These are phyloP conservation scores for Saccopteryx bilineata DNA, from an alignment of 2,113 vertebrate species.

Conservation along the genomic window DNA sequence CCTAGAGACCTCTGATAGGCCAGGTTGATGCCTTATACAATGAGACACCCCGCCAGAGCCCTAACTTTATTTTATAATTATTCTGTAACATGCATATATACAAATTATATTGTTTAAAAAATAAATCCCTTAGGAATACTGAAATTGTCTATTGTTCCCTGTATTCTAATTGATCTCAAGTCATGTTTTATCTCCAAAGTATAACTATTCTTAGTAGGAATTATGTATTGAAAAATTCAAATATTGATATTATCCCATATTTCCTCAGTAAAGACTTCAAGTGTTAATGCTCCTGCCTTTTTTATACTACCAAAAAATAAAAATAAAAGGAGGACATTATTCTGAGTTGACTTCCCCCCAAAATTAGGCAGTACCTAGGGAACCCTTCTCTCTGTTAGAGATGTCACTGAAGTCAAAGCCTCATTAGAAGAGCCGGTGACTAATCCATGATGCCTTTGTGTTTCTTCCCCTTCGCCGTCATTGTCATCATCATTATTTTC, in stretches of 20 bases:
- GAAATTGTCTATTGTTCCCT: not conserved
- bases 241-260: not conserved
- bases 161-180: not conserved
- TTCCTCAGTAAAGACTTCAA: not conserved
- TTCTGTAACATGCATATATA: not conserved
- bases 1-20: too few species aligned
- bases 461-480: not conserved
- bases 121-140: not conserved
- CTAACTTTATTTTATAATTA: conserved; percentile 22
- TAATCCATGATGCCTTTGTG: not conserved
- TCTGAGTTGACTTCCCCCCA: not conserved
- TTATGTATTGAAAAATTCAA: not conserved
- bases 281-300: not conserved
- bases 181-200: not conserved
- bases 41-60: too few species aligned
- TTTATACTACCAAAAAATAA: not conserved
- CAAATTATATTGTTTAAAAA: not conserved
- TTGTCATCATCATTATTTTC: not conserved
- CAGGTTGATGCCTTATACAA: too few species aligned
- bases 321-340: not conserved
- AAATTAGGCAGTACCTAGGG: not conserved
- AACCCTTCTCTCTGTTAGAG: not conserved
- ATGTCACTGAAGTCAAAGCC: not conserved
- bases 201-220: not conserved
- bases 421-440: not conserved